Conservation (phyloP, 2,113 vertebrate genomes). For the Tupaia tana region DNA sequence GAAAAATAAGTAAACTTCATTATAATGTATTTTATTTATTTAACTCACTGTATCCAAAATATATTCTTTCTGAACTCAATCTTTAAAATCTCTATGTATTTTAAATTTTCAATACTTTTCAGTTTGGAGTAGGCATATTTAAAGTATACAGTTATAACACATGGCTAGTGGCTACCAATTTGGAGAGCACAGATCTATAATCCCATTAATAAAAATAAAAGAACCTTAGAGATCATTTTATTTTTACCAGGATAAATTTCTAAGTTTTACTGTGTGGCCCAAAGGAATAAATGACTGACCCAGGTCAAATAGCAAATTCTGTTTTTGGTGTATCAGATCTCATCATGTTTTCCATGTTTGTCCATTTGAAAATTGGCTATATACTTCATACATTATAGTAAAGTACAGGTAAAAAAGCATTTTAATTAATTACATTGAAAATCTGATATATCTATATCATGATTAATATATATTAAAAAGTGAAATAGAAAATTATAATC, state of each 20-base stretch:
- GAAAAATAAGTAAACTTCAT: neutral
- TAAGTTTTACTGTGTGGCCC: neutral
- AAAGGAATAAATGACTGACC: neutral
- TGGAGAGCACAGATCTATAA: neutral
- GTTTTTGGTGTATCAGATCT: neutral
- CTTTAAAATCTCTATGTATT: neutral
- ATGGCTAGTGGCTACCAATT: neutral
- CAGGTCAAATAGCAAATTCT: neutral
- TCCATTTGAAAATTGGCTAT: neutral
- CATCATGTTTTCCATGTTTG: neutral
- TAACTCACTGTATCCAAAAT: neutral
- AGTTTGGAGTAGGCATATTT: neutral
- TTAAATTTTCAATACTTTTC: neutral
- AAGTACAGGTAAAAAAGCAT: neutral
- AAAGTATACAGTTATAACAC: too few relatives aligned
- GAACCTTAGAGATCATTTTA: neutral
- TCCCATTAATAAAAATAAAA: neutral
- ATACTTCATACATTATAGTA: neutral
- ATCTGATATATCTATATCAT: neutral
- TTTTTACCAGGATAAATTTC: neutral
- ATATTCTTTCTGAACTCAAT: neutral
- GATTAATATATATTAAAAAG: slow-evolving; percentile 16
- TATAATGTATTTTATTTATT: slow-evolving; percentile 3
- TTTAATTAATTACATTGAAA: slow-evolving; percentile 13
- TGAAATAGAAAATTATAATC: neutral